Evolutionary conservation across 1,140 invertebrate genomes (phyloP), one percentile per base, ranked within the genome.

Genomic region (Bradynema listronoti): DNA sequence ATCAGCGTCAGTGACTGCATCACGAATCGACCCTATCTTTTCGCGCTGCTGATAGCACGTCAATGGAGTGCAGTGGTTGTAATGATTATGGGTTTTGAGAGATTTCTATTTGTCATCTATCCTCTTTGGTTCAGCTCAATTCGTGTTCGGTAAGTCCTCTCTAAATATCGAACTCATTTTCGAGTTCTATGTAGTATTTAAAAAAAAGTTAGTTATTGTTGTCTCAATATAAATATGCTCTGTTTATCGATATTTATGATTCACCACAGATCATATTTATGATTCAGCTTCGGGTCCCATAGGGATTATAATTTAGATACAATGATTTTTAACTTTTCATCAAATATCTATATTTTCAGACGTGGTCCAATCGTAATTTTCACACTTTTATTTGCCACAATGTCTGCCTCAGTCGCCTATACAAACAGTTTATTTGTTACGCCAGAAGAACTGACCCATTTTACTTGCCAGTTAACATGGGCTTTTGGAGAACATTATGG

Each of bases 401-500:
- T 65, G 14, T 68, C 65, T 9, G 46, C 66, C 16, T 19, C 33
- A 2, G 58, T 65, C 45, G 63, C 29, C 1, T 65, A 65, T 34
- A 65, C 53, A 16, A 65, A 65, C 39, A 22, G 22, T 7, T 52
- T 65, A 41, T 60, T 65, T 25, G 64, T 65, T 7, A 29, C 29
- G 7, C 63, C 63, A n/a, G 29, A 54, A 11, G 63, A 65, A 30
- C 24, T 29, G 32, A 50, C 61, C 29, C 65, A 65, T 47, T 65
- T 64, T 34, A 30, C 63, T 14, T 65, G 63, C 42, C 63, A 65
- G 27, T 22, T 51, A 19, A 65, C 63, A 22, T 65, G 65, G 65
- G 63, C 63, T 9, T 65, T 65, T 36, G 63, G 63, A 7, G 63
- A 65, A 29, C 58, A 65, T 33, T 65, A 60, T 39, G 63, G 63